Evolutionary conservation across 1,140 invertebrate genomes (phyloP).

Genomic region (Penaeus chinensis): DNA sequence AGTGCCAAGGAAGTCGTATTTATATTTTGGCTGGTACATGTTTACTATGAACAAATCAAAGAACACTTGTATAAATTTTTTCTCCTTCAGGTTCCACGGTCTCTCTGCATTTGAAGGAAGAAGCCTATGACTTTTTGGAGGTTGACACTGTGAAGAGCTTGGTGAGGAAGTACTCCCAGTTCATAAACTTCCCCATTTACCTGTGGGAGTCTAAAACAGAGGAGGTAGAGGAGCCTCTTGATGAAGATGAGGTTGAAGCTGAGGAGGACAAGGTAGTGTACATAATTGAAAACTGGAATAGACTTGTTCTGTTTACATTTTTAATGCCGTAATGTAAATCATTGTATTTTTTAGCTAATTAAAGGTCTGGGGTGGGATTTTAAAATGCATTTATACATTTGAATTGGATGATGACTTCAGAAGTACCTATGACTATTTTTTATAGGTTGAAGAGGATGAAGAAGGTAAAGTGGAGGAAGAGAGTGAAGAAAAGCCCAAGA

Average conservation of each 20-base stretch:
- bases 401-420: too few relatives aligned
- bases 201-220: slow-evolving; percentile 94
- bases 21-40: neutral
- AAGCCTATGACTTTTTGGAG: slow-evolving; percentile 95
- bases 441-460: slow-evolving; percentile 72
- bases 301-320: neutral
- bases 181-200: slow-evolving; percentile 99
- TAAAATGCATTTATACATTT: too few relatives aligned
- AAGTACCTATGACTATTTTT: neutral
- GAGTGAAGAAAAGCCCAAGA: slow-evolving; percentile 85
- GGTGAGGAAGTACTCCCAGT: slow-evolving; percentile 98
- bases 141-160: slow-evolving; percentile 89
- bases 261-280: slow-evolving; percentile 72
- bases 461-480: slow-evolving; percentile 76
- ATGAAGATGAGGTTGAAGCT: slow-evolving; percentile 69
- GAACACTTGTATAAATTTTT: slow-evolving; percentile 65
- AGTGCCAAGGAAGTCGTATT: too few relatives aligned
- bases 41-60: neutral
- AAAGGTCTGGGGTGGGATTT: too few relatives aligned
- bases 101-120: slow-evolving; percentile 90
- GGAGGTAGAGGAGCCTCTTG: slow-evolving; percentile 84
- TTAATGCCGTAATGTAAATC: neutral
- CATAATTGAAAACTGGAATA: neutral
- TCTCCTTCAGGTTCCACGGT: slow-evolving; percentile 67
- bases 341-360: too few relatives aligned